phyloP scores from a whole-genome alignment of 2,113 vertebrate species.

The Heterocephalus glaber region DNA sequence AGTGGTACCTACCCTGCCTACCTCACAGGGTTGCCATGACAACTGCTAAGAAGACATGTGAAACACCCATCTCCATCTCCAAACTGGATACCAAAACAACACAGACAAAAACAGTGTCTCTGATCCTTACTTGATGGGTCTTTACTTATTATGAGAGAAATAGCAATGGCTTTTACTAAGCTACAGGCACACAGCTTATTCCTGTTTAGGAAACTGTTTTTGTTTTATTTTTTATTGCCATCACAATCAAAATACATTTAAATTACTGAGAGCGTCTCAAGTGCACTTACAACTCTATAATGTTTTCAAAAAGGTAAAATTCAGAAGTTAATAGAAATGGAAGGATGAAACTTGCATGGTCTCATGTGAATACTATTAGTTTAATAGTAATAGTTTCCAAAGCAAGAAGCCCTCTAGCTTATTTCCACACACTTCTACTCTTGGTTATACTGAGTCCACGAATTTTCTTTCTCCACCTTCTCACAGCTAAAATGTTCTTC shows the following conservation, averaged over 20 bases:
- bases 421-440: background rate
- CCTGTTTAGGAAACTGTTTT: background rate
- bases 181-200: background rate
- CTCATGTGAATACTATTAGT: background rate
- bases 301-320: background rate
- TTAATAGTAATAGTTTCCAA: constrained; percentile 66
- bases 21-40: background rate
- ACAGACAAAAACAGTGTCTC: background rate
- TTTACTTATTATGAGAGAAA: background rate
- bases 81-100: background rate
- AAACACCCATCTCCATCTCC: background rate
- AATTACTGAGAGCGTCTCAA: constrained; percentile 69
- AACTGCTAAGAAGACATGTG: background rate
- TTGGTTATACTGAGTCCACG: background rate
- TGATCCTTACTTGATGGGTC: background rate
- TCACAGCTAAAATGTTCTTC: constrained; percentile 36
- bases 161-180: background rate
- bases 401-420: constrained; percentile 10
- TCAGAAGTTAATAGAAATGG: constrained; percentile 70
- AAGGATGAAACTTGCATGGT: constrained; percentile 41
- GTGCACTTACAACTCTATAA: constrained; percentile 62
- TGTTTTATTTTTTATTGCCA: constrained; percentile 48
- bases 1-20: too few species aligned
- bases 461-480: background rate
- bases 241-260: constrained; percentile 70